Base-by-base conservation (phyloP, 2,113 vertebrate species). In the Seriola aureovittata region DNA sequence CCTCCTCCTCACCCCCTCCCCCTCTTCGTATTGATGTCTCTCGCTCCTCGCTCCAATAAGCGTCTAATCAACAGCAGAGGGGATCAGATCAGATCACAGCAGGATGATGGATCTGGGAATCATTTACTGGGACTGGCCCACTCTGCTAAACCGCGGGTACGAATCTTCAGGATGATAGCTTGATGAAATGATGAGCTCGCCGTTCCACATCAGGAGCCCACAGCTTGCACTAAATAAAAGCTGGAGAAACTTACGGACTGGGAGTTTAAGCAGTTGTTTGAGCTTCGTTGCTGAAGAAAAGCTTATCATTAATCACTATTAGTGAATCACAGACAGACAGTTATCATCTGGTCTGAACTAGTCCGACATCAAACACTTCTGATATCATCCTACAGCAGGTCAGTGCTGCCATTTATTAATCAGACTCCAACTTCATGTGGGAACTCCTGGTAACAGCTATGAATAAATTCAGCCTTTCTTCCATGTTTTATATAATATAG, bases 31-130 rank as follows among this genome's bases (percentile, higher is more conserved):
- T 95, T 89, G 93, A 95, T 92, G 90, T 79, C 85, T 91, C 57
- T 59, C 46, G 80, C 92, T 86, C 91, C 85, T 89, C 86, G 85
- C 93, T 91, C 90, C 91, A 90, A 90, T 93, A 92, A 93, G 93
- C 89, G 84, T 93, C 90, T 93, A 94, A 95, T 95, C 93, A 94
- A 94, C 93, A 93, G 89, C 88, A 92, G 88, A 88, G 87, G 54
- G 73, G 86, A 92, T 93, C 89, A 88, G 91, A 94, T 93, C 93
- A 87, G 88, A 95, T 91, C 88, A 63, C 87, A 92, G 91, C 91
- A 80, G 83, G 88, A 91, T 94, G 94, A 95, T 94, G 89, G 92
- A 95, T 94, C 87, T 88, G 80, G 91, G 90, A 94, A 93, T 94
- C 92, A 95, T 95, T 94, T 93, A 95, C 90, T 94, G 81, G 76